These are phyloP conservation scores for Lagria hirta DNA, from an alignment of 2,888 invertebrate genomes.

Conservation along the genomic window DNA sequence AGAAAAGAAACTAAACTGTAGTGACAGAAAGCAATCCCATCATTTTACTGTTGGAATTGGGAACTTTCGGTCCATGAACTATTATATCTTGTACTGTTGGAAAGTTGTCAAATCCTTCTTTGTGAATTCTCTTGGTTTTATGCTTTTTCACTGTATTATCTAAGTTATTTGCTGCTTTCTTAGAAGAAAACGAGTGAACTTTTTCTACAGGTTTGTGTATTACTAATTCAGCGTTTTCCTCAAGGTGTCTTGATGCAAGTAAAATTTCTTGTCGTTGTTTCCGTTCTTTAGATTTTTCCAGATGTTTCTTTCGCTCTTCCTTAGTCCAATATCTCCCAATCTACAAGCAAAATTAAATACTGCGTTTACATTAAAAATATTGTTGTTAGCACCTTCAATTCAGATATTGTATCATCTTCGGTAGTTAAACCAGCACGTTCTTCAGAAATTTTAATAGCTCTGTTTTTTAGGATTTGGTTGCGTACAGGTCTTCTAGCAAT, in stretches of 20 bases:
- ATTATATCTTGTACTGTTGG: conserved; percentile 62
- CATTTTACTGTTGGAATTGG: conserved; percentile 56
- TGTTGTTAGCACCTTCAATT: conserved; percentile 61
- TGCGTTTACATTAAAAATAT: conserved; percentile 2
- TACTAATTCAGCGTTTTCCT: conserved; percentile 39
- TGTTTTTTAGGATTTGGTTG: conserved; percentile 65
- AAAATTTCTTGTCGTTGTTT: conserved; percentile 54
- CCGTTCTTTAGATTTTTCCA: conserved; percentile 69
- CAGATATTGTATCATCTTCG: conserved; percentile 77
- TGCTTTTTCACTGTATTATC: conserved; percentile 56
- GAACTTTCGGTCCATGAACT: conserved; percentile 54
- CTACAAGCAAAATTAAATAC: conserved; percentile 21
- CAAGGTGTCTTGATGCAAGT: conserved; percentile 41
- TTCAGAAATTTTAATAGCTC: conserved; percentile 66
- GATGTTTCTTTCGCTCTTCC: conserved; percentile 72
- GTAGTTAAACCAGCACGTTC: conserved; percentile 67
- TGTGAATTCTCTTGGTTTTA: conserved; percentile 50
- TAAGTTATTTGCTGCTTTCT: conserved; percentile 51
- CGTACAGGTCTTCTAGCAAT: conserved; percentile 72
- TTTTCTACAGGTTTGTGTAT: conserved; percentile 35
- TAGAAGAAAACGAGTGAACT: conserved; percentile 46
- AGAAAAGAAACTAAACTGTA: conserved; percentile 53
- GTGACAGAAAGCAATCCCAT: conserved; percentile 61
- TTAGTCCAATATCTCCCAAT: conserved; percentile 73
- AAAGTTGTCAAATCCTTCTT: conserved; percentile 56